Evolutionary conservation across 2,797 vertebrate genomes (phyloP).

Genomic region (Hyperoplus lanceolatus): DNA sequence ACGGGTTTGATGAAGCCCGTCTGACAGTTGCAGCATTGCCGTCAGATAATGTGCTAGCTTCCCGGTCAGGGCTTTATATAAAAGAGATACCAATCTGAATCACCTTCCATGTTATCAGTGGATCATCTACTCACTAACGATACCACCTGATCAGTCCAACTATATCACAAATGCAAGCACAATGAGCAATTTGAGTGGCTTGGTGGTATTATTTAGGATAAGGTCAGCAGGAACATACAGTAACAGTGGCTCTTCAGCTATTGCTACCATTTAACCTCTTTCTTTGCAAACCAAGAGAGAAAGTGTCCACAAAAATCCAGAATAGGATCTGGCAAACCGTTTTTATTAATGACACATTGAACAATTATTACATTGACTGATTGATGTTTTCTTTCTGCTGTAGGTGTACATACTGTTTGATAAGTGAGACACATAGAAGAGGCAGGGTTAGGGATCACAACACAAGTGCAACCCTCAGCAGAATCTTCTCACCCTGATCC

Average conservation of each 20-base stretch:
- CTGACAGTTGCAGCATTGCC: too few species aligned
- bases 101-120: neutral
- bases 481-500: slow-evolving; percentile 21
- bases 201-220: neutral
- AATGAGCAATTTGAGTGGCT: neutral
- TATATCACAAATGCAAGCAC: neutral
- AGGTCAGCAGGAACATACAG: too few species aligned
- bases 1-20: too few species aligned
- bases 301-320: neutral
- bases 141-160: neutral
- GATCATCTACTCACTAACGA: neutral
- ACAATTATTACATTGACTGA: neutral
- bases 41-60: too few species aligned
- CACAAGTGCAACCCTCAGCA: slow-evolving; percentile 25
- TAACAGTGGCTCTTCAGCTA: too few species aligned
- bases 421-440: neutral
- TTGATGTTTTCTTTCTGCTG: neutral
- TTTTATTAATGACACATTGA: neutral
- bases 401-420: slow-evolving; percentile 1
- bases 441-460: slow-evolving; percentile 9
- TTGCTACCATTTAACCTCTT: neutral
- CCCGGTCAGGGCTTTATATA: too few species aligned
- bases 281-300: neutral
- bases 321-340: neutral
- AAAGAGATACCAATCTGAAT: neutral